Percentiles rank a stretch among this genome's conserved stretches.
phyloP scores from a whole-genome alignment of 2,797 vertebrate species.

The Scolopax bukidnonensis region DNA sequence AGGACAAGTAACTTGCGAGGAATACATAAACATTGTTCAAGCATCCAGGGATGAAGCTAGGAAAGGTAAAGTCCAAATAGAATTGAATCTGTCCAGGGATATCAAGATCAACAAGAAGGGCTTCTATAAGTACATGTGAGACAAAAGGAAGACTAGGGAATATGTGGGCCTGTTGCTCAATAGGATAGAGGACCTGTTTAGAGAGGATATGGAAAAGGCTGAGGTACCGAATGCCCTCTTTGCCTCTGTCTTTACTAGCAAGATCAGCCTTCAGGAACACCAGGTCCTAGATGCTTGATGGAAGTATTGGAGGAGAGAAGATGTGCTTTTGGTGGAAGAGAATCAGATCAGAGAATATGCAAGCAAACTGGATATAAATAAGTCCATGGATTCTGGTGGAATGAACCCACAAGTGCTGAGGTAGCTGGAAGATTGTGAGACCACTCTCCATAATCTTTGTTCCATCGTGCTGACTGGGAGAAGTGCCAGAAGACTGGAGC shows the following conservation, averaged over 20 bases:
- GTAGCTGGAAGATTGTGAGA: neutral
- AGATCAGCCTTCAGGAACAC: neutral
- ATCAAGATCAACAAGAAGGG: neutral
- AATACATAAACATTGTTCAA: neutral
- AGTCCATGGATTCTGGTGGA: neutral
- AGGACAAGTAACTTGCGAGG: neutral
- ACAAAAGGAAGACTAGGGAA: neutral
- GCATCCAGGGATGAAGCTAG: neutral
- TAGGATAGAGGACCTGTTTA: neutral
- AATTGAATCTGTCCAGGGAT: neutral
- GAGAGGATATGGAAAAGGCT: neutral
- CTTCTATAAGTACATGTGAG: neutral
- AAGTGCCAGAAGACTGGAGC: neutral
- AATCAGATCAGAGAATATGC: neutral
- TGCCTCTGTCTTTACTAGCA: neutral
- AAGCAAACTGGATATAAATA: neutral
- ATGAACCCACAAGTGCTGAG: neutral
- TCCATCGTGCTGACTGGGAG: neutral
- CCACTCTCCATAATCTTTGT: neutral
- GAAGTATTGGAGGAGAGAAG: neutral
- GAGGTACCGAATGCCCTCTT: neutral
- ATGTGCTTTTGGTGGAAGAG: neutral
- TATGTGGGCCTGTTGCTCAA: neutral
- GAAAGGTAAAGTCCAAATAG: neutral
- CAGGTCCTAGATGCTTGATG: neutral